phyloP scores from a whole-genome alignment of 2,888 invertebrate species.

The Cecidostiba fungosa region DNA sequence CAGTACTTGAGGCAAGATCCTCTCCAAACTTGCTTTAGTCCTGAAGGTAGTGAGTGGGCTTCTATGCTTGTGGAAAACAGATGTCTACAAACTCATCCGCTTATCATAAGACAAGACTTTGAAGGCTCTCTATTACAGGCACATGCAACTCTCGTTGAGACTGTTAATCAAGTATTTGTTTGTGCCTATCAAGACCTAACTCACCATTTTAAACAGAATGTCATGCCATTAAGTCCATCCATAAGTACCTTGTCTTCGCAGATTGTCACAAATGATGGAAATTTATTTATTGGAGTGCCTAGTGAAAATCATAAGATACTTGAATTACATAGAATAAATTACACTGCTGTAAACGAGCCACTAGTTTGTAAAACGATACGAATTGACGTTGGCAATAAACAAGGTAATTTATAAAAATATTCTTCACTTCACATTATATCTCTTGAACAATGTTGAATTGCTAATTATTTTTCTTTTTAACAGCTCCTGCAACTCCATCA shows the following conservation, averaged over 20 bases:
- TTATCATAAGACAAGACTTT: conserved; percentile 88
- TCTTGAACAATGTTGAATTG: not conserved
- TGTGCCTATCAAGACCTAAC: conserved; percentile 85
- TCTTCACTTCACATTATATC: not conserved
- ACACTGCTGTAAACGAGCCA: conserved; percentile 48
- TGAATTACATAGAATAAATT: conserved; percentile 72
- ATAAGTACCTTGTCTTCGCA: conserved; percentile 72
- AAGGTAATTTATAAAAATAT: conserved; percentile 68
- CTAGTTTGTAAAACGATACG: conserved; percentile 68
- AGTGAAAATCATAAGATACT: conserved; percentile 72
- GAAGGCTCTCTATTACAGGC: conserved; percentile 91
- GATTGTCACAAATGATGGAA: conserved; percentile 70
- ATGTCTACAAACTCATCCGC: conserved; percentile 86
- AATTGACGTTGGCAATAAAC: conserved; percentile 72
- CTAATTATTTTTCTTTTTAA: conserved; percentile 25
- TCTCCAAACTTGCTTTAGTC: conserved; percentile 87
- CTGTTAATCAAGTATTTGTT: conserved; percentile 86
- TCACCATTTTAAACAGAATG: conserved; percentile 82
- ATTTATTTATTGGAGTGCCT: conserved; percentile 73
- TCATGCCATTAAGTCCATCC: conserved; percentile 67
- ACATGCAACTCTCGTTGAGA: conserved; percentile 86
- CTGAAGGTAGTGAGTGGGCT: conserved; percentile 89
- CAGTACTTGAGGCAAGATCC: conserved; percentile 87
- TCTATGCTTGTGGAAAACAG: conserved; percentile 88
- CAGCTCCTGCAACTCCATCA: conserved; percentile 67